Percentiles rank a stretch among this genome's conserved stretches.
Evolutionary conservation across 2,797 vertebrate genomes (phyloP).

Genomic region (Bovichtus diacanthus): DNA sequence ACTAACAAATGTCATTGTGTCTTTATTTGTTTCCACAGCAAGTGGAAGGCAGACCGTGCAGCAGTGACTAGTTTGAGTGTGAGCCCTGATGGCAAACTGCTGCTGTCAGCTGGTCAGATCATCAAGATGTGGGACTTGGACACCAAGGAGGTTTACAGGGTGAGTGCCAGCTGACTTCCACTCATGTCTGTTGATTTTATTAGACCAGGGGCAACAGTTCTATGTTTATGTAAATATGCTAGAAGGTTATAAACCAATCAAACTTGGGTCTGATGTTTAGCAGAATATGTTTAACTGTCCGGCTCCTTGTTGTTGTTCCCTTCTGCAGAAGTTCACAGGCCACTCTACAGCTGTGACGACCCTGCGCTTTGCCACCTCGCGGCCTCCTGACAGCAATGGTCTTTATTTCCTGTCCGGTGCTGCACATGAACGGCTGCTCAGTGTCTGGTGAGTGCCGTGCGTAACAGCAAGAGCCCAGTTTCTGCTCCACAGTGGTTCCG

Average conservation of each 20-base stretch:
- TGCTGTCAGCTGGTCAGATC: constrained; percentile 94
- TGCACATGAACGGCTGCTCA: constrained; percentile 93
- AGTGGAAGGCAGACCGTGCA: constrained; percentile 96
- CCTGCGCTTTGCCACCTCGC: constrained; percentile 91
- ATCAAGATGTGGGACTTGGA: constrained; percentile 99
- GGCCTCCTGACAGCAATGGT: constrained; percentile 91
- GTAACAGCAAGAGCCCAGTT: not conserved
- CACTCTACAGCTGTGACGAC: constrained; percentile 94
- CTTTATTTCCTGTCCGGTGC: constrained; percentile 98
- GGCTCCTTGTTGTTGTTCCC: constrained; percentile 9
- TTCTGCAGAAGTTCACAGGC: constrained; percentile 94
- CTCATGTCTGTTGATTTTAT: not conserved
- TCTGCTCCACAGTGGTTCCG: rapidly evolving
- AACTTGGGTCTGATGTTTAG: not conserved
- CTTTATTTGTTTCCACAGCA: constrained; percentile 79
- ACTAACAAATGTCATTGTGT: not conserved
- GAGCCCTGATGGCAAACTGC: constrained; percentile 96
- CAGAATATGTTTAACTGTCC: not conserved
- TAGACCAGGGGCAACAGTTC: rapidly evolving
- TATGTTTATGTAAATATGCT: no score
- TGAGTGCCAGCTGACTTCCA: constrained; percentile 75
- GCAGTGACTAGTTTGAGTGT: constrained; percentile 93
- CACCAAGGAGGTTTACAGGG: constrained; percentile 97
- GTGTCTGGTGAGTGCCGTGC: constrained; percentile 91
- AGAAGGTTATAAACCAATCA: not conserved